phyloP scores from a whole-genome alignment of 2,113 vertebrate genomes.

The Brachirus orientalis region DNA sequence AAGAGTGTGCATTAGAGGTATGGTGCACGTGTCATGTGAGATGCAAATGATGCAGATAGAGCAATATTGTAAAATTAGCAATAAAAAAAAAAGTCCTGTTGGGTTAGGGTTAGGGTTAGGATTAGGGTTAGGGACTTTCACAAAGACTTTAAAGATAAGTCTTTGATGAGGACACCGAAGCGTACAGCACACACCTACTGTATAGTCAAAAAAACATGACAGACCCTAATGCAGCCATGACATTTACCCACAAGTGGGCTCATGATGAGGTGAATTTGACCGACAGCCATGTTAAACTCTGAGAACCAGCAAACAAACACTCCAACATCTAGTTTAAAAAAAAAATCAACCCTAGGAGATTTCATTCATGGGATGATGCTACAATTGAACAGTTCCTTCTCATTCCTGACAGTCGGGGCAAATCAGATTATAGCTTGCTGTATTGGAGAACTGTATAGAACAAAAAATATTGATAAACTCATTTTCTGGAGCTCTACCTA shows the following conservation, averaged over 20 bases:
- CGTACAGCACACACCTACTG: slow-evolving; percentile 26
- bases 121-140: neutral
- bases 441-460: slow-evolving; percentile 37
- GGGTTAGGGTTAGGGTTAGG: no score
- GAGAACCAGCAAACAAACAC: slow-evolving; percentile 20
- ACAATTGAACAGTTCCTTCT: slow-evolving; percentile 27
- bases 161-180: slow-evolving; percentile 65
- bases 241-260: slow-evolving; percentile 35
- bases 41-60: slow-evolving; percentile 23
- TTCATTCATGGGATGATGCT: slow-evolving; percentile 12
- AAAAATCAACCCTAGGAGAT: slow-evolving; percentile 31
- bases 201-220: slow-evolving; percentile 33
- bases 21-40: no score
- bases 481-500: slow-evolving; percentile 34
- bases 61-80: slow-evolving; percentile 20
- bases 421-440: slow-evolving; percentile 48
- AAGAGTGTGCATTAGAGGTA: no score
- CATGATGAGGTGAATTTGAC: slow-evolving; percentile 30
- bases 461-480: slow-evolving; percentile 35
- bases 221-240: slow-evolving; percentile 38
- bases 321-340: slow-evolving; percentile 20
- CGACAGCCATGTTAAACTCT: neutral
- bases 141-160: slow-evolving; percentile 51
- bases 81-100: neutral
- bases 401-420: slow-evolving; percentile 39